Evolutionary conservation across 1,140 invertebrate species (phyloP), one percentile per base, ranked within the genome.

Genomic region (Pseudomyrmex dendroicus): DNA sequence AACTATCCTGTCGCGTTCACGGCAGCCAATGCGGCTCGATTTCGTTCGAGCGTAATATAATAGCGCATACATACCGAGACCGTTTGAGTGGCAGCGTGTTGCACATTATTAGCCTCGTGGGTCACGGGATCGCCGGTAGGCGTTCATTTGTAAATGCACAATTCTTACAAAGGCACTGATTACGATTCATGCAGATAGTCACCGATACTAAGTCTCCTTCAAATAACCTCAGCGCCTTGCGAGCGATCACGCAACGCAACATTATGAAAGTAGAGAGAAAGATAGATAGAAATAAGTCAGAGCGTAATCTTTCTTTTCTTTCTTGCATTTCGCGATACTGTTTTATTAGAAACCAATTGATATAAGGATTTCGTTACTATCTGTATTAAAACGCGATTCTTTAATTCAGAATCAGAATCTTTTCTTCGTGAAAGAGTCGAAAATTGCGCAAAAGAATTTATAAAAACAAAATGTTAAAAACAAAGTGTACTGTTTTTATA

Each of bases 131-230:
- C 84, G 82, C 74, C 84, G 82, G 82, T 86, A 67, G 62, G 20
- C 61, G 68, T 74, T 73, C 84, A 84, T 86, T 89, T 89, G 84
- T 89, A 88, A 89, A 88, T 84, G 87, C 84, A 74, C 62, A 57
- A 77, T 73, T 88, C 59, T 73, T 80, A 80, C 85, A 86, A 86
- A 86, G 85, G 59, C 57, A 61, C 78, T 82, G 85, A 86, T 86
- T 86, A 85, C 84, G 85, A 86, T 86, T 57, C 73, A 73, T 68
- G 57, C 20, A 86, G 84, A 86, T 86, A 86, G 78, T 86, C 70
- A 86, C 82, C 85, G 76, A 86, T 86, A 85, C 68, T 86, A 83
- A 86, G 77, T 83, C 50, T 86, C 63, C 70, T 86, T 68, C 84
- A 63, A 35, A 35, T 22, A 2, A 73, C 15, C 46, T 57, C 67